Base-by-base conservation (phyloP, 30 jellyfish, hydroid and myxozoan species). In the Catostylus mosaicus region DNA sequence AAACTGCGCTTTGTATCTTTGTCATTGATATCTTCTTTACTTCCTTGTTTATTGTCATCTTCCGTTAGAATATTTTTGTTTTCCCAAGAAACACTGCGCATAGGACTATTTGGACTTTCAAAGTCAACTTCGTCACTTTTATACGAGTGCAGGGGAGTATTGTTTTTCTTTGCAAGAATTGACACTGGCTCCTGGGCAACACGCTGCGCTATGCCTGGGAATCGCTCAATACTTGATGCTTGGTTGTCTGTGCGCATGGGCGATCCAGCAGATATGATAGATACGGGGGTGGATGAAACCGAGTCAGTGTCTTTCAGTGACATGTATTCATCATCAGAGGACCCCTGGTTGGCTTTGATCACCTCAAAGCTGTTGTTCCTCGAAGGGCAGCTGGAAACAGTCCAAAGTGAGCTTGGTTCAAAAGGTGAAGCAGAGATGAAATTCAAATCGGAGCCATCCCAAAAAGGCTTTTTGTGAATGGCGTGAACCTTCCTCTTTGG, bases 151-250 rank as follows among this genome's bases (percentile, higher is more conserved):
- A n/a, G n/a, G 5, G 12, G 18, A 10, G 36, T 11, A 45, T 43
- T 19, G 30, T 52, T 33, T 30, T 68, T 52, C 26, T 27, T 59
- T 59, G 38, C 36, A 23, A 3, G 11, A 24, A 4, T 11, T 1
- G 78, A 67, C 20, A 40, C 38, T 2, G 86, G 22, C 43, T 68
- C 80, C 11, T 30, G 26, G 5, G 32, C 18, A 9, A 69, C 48
- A 1, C 86, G 92, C 66, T 56, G 69, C 2, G 92, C 92, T 6
- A 80, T 54, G 22, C 92, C 92, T 7, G 92, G 92, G 22, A 68
- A 45, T 0, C 26, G 38, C 22, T 82, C 92, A 1, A 38, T 11
- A 8, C 20, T 29, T 30, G 14, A 1, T 3, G 78, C 36, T 54
- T 77, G 78, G 56, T 77, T 26, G 18, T 70, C 92, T 18, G 63